These are phyloP conservation scores for Monoplex corrugatus DNA, from an alignment of 2,888 invertebrate genomes.

Conservation along the genomic window DNA sequence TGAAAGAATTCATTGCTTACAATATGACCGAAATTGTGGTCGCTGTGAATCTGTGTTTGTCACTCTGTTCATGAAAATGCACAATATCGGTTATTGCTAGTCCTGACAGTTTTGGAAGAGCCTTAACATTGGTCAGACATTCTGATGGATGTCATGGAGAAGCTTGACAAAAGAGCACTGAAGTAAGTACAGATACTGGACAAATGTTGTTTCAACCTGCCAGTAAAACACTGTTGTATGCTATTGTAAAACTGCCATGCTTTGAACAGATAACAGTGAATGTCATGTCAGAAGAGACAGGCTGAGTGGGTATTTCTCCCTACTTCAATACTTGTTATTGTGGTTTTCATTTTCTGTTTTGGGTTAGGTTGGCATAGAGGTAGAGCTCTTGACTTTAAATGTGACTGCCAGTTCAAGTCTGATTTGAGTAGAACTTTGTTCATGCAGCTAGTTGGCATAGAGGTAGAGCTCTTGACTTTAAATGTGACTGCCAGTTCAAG, in stretches of 20 bases:
- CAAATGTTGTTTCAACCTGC: background rate
- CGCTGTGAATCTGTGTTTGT: background rate
- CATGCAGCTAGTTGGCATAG: background rate
- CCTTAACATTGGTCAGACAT: constrained; percentile 50
- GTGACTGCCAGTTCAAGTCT: background rate
- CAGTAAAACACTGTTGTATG: background rate
- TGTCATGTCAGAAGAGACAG: too few relatives aligned
- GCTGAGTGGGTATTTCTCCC: too few relatives aligned
- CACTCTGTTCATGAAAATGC: background rate
- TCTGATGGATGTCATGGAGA: constrained; percentile 80
- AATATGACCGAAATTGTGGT: background rate
- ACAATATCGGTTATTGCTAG: too few relatives aligned
- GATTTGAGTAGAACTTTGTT: background rate
- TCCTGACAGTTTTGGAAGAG: too few relatives aligned
- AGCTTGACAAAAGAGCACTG: constrained; percentile 80
- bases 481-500: background rate
- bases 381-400: background rate
- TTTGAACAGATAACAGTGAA: too few relatives aligned
- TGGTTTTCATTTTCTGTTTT: background rate
- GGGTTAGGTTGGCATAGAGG: background rate
- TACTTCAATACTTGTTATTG: background rate
- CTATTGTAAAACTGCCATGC: background rate
- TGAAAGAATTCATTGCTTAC: background rate
- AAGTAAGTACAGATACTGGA: constrained; percentile 72
- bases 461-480: background rate